Base-by-base conservation (phyloP, 2,797 vertebrate genomes). In the Hafferia zeledoni region DNA sequence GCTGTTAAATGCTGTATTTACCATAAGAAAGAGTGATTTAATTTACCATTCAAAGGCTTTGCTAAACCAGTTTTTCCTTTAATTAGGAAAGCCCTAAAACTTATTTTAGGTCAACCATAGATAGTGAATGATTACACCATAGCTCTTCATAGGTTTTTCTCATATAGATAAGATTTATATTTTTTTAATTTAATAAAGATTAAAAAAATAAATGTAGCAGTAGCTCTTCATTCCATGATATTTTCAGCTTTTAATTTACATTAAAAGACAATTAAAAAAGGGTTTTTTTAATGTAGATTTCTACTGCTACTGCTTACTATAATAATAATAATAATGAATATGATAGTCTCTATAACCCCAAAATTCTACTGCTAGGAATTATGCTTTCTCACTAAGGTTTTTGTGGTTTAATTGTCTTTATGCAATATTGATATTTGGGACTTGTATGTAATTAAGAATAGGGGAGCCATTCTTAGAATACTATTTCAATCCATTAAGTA, bases 401-500 rank as follows among this genome's bases (percentile, higher is more conserved):
- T 18, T 56, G 75, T 65, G 39, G 61, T 69, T 94, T 96, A 95
- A 95, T 83, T 94, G 68, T 94, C 93, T 87, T 68, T 69, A 88
- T 70, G 37, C 79, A 95, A 94, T 90, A 93, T 56, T 79, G 77
- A 74, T 93, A 93, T 83, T 90, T 94, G 59, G 74, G 77, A 94
- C 90, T 94, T 87, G 53, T 83, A 70, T 44, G 53, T 87, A 91
- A 94, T 96, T 95, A 96, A 83, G 81, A 95, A 91, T 33, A 83
- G 55, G 71, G 92, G 85, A 94, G 93, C 75, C 60, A 50, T 84
- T 92, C 49, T 87, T 65, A 50, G 63, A 53, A 79, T 71, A 92
- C 84, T 55, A 94, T 93, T 94, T 70, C 88, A 95, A 92, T 78
- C 83, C 87, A 95, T 87, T 87, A 96, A 75, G 88, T 90, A 97